Percentiles rank a stretch among this genome's conserved stretches.
Conservation (phyloP, 2,113 vertebrate species). For the Tetraodon nigroviridis region DNA sequence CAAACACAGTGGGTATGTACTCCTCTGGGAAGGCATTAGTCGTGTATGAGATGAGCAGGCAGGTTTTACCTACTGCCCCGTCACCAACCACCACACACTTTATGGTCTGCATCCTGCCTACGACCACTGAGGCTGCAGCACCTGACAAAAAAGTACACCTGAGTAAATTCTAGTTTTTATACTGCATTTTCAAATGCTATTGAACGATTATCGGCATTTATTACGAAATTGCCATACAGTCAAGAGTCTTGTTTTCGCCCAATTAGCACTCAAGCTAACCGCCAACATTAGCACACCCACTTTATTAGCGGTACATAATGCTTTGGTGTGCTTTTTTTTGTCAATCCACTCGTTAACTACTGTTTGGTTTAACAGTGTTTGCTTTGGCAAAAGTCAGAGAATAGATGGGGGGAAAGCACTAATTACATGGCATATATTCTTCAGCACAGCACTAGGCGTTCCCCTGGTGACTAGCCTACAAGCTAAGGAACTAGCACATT, state of each 20-base stretch:
- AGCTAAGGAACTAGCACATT: slow-evolving; percentile 70
- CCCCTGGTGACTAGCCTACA: slow-evolving; percentile 50
- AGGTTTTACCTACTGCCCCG: slow-evolving; percentile 94
- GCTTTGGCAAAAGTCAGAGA: fast-evolving
- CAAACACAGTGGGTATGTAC: slow-evolving; percentile 93
- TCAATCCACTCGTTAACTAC: no score
- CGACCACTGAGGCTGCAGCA: slow-evolving; percentile 73
- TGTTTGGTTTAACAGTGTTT: no score
- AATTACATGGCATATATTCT: not conserved
- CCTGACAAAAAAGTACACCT: slow-evolving; percentile 55
- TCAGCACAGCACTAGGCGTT: slow-evolving; percentile 59
- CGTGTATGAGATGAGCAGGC: slow-evolving; percentile 91
- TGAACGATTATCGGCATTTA: not conserved
- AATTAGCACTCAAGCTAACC: slow-evolving; percentile 50
- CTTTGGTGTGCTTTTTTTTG: not conserved
- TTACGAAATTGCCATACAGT: not conserved
- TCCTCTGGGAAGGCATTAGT: slow-evolving; percentile 93
- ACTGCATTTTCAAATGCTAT: not conserved
- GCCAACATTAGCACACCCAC: slow-evolving; percentile 37
- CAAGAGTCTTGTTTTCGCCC: not conserved
- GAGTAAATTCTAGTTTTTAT: slow-evolving; percentile 6
- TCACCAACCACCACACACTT: slow-evolving; percentile 95
- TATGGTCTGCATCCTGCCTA: slow-evolving; percentile 92
- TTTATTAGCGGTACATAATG: slow-evolving; percentile 19
- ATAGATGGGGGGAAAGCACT: not conserved